A percentile compares a stretch with the other conserved stretches of the same genome.
Evolutionary conservation across 2,113 vertebrate genomes (phyloP).

Genomic region (Grantiella picta): DNA sequence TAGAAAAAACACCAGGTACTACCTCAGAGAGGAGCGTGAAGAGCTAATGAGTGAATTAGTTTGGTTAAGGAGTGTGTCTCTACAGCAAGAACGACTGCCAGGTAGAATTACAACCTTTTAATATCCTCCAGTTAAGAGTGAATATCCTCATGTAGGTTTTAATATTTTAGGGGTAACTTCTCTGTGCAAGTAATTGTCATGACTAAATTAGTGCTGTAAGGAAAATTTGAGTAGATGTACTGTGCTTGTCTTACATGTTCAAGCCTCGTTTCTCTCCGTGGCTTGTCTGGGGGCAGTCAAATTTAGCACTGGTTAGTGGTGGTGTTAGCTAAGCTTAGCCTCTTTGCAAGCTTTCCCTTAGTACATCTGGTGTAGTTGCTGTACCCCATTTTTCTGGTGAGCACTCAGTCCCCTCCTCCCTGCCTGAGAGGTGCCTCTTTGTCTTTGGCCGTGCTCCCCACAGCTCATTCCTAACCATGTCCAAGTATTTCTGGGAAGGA

Average conservation of each 20-base stretch:
- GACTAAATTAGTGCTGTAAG: background rate
- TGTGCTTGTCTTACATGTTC: background rate
- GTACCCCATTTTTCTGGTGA: background rate
- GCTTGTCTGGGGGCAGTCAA: background rate
- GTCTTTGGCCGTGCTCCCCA: accelerated
- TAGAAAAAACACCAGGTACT: background rate
- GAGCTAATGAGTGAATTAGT: background rate
- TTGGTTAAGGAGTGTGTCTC: background rate
- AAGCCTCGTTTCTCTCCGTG: background rate
- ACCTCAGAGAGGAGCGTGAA: background rate
- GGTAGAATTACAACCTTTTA: background rate
- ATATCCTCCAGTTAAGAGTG: background rate
- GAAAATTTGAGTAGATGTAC: background rate
- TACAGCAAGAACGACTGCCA: background rate
- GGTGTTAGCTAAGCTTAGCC: background rate
- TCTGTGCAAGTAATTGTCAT: background rate
- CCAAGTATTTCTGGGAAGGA: background rate
- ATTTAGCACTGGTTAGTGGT: background rate
- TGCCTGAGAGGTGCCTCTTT: background rate
- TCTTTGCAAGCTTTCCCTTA: background rate
- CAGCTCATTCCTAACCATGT: background rate
- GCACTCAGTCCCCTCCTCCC: background rate
- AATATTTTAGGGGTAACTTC: background rate
- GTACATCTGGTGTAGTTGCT: background rate
- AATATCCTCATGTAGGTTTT: background rate